phyloP scores from a whole-genome alignment of 2,113 vertebrate species.

The Tauraco erythrolophus region DNA sequence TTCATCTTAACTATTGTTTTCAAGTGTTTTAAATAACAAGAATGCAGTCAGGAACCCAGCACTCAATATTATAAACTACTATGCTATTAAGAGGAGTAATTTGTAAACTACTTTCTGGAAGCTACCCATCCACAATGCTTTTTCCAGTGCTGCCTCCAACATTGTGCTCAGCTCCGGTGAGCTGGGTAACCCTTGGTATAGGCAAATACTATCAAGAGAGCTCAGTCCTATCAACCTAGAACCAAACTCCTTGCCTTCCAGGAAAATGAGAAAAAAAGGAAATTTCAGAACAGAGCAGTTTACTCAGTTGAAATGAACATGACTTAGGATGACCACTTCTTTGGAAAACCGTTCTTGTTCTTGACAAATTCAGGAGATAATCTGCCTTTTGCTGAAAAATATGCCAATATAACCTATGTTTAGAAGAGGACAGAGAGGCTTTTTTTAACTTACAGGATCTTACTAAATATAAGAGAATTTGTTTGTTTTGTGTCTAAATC shows the following conservation, averaged over 20 bases:
- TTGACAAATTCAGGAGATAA: neutral
- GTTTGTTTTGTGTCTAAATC: neutral
- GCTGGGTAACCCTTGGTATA: neutral
- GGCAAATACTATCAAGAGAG: neutral
- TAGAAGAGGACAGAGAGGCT: neutral
- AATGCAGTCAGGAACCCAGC: neutral
- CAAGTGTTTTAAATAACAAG: neutral
- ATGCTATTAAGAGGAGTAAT: neutral
- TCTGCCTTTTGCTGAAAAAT: neutral
- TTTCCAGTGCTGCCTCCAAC: neutral
- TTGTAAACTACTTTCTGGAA: neutral
- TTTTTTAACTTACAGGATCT: neutral
- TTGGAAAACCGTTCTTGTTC: neutral
- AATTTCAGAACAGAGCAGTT: neutral
- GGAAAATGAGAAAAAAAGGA: neutral
- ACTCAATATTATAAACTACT: neutral
- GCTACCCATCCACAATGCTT: neutral
- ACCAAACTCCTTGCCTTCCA: neutral
- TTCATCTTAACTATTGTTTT: neutral
- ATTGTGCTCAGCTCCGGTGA: neutral
- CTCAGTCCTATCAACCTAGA: neutral
- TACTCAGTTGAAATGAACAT: neutral
- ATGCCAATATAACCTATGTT: neutral
- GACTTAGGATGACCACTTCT: neutral
- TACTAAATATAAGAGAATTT: neutral